Evolutionary conservation across 2,888 invertebrate species (phyloP).

Genomic region (Amiota mariae): DNA sequence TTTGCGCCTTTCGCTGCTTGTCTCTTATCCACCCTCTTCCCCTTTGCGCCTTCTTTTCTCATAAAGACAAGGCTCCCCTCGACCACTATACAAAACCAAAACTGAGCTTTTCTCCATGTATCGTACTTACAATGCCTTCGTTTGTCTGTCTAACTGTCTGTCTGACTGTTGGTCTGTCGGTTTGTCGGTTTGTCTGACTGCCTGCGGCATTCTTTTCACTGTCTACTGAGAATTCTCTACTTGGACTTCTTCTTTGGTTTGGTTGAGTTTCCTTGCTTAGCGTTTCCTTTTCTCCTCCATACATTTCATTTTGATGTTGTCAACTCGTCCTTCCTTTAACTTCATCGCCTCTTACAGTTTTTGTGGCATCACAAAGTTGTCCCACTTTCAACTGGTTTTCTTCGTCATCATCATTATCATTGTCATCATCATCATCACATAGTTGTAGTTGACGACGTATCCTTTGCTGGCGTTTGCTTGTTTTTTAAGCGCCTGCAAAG

Average conservation of each 20-base stretch:
- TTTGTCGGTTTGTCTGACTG: constrained; percentile 9
- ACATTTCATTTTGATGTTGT: neutral
- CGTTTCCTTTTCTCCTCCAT: neutral
- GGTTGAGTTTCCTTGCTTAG: too few species aligned
- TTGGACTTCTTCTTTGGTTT: neutral
- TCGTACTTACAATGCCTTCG: neutral
- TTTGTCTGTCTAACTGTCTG: neutral
- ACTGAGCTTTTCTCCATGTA: neutral
- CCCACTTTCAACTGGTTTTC: constrained; percentile 18
- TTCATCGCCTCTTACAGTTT: constrained; percentile 5
- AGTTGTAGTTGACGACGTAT: constrained; percentile 10
- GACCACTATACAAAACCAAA: neutral
- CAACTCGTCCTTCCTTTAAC: neutral
- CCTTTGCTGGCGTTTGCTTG: constrained; percentile 4
- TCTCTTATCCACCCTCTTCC: neutral
- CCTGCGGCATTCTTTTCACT: constrained; percentile 29
- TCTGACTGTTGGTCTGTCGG: neutral
- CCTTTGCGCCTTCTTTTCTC: neutral
- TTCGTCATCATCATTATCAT: constrained; percentile 6
- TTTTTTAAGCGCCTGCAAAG: constrained; percentile 25
- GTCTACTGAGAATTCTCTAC: constrained; percentile 9
- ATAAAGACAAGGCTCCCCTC: neutral
- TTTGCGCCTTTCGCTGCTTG: constrained; percentile 27
- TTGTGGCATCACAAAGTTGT: constrained; percentile 27
- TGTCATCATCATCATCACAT: neutral